Percentiles rank a stretch among this genome's conserved stretches.
These are phyloP conservation scores for Mesoclemmys tuberculata DNA, from an alignment of 2,113 vertebrate species.

Conservation along the genomic window DNA sequence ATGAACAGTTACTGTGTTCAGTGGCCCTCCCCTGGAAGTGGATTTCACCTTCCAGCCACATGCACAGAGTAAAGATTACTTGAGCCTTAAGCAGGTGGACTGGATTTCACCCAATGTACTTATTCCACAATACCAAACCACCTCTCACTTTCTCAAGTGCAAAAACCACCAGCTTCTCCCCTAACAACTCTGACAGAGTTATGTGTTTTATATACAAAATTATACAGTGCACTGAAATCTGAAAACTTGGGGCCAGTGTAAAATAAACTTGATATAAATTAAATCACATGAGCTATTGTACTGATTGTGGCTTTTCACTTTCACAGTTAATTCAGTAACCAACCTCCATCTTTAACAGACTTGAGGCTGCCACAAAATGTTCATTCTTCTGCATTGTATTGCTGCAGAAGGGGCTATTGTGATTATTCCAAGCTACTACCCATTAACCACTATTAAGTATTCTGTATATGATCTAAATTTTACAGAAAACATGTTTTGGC, in stretches of 20 bases:
- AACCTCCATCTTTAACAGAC: neutral
- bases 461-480: neutral
- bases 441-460: accelerated
- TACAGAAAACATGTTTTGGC: neutral
- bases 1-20: neutral
- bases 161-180: neutral
- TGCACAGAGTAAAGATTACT: neutral
- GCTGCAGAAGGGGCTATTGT: neutral
- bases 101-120: neutral
- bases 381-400: neutral
- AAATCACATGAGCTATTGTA: neutral
- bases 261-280: conserved; percentile 31
- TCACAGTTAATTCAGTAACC: neutral
- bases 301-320: conserved; percentile 14
- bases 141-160: neutral
- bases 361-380: neutral
- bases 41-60: neutral
- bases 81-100: neutral
- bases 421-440: neutral
- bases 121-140: neutral
- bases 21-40: neutral
- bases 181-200: neutral
- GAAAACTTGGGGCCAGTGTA: neutral
- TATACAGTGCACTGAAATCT: conserved; percentile 8
- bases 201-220: neutral